Evolutionary conservation across 2,113 vertebrate genomes (phyloP).

Genomic region (Vimba vimba): DNA sequence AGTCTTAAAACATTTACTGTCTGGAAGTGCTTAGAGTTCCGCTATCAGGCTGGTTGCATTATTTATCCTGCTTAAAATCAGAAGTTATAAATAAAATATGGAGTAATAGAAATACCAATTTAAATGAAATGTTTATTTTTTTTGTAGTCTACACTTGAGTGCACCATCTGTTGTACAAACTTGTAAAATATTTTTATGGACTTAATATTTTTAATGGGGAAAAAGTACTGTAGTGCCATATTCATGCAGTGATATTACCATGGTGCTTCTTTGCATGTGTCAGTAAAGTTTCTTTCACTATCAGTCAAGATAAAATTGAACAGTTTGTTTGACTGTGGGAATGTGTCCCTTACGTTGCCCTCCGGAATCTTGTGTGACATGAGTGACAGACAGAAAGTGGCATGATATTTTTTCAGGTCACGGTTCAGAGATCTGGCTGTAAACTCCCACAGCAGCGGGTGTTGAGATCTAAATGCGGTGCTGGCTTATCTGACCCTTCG

Average conservation of each 20-base stretch:
- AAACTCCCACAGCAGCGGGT: slow-evolving; percentile 7
- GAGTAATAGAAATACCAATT: not conserved
- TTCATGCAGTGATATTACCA: not conserved
- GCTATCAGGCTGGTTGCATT: not conserved
- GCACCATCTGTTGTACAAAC: too few relatives aligned
- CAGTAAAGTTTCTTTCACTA: not conserved
- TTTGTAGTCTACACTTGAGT: too few relatives aligned
- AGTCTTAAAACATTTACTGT: too few relatives aligned
- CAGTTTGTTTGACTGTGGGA: not conserved
- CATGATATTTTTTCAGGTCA: slow-evolving; percentile 23
- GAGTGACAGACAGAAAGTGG: not conserved
- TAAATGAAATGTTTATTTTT: not conserved
- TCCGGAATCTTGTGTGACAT: not conserved
- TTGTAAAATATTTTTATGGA: too few relatives aligned
- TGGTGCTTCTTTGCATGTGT: not conserved
- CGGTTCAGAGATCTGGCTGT: not conserved
- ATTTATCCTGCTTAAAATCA: not conserved
- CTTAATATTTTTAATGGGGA: too few relatives aligned
- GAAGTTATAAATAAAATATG: not conserved
- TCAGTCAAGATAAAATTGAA: not conserved
- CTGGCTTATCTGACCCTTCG: slow-evolving; percentile 37
- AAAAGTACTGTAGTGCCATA: not conserved
- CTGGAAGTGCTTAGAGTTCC: too few relatives aligned
- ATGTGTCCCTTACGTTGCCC: not conserved
- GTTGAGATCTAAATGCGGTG: slow-evolving; percentile 61